phyloP scores from a whole-genome alignment of 2,888 invertebrate species.

The Cataglyphis altisquamis region DNA sequence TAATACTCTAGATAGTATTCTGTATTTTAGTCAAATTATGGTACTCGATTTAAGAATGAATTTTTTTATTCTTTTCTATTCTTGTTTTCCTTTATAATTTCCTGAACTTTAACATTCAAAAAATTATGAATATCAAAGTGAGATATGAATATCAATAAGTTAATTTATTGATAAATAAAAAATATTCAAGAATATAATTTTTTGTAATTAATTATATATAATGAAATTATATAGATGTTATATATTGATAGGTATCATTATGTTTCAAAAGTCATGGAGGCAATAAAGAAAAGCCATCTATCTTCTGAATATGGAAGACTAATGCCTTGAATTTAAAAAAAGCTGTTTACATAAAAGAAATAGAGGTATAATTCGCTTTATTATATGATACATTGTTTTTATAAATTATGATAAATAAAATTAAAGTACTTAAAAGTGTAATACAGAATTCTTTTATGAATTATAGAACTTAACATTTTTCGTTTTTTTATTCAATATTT shows the following conservation, averaged over 20 bases:
- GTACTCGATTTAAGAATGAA: not conserved
- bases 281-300: slow-evolving; percentile 93
- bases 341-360: slow-evolving; percentile 56
- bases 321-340: slow-evolving; percentile 88
- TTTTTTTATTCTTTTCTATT: not conserved
- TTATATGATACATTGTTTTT: slow-evolving; percentile 29
- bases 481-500: not conserved
- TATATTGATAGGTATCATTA: slow-evolving; percentile 89
- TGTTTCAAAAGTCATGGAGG: slow-evolving; percentile 94
- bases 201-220: not conserved
- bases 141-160: not conserved
- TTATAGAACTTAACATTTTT: slow-evolving; percentile 12
- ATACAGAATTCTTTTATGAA: slow-evolving; percentile 31
- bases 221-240: not conserved
- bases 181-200: not conserved
- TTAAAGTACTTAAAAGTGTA: slow-evolving; percentile 38
- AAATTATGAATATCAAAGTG: not conserved
- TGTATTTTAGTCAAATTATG: not conserved
- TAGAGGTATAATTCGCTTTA: not conserved
- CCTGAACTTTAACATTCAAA: slow-evolving; percentile 17
- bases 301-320: slow-evolving; percentile 94
- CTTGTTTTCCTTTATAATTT: not conserved
- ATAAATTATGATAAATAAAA: slow-evolving; percentile 34
- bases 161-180: not conserved
- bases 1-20: not conserved